Percentiles rank a stretch among this genome's conserved stretches.
Conservation (phyloP, 2,888 invertebrate species). For the Melikaiella ostensackeni region DNA sequence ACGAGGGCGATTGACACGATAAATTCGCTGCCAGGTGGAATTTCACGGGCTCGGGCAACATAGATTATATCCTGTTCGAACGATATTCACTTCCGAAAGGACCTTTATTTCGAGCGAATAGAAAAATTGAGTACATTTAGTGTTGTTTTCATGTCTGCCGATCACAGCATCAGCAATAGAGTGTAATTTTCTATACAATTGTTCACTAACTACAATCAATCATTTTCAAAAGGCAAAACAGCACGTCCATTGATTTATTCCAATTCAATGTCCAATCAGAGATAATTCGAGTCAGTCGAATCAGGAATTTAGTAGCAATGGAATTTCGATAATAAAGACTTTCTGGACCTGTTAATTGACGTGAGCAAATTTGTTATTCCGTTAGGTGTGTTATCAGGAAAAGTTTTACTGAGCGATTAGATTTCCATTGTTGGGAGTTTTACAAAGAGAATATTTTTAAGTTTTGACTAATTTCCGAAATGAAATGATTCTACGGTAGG, state of each 20-base stretch:
- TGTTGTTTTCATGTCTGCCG: not conserved
- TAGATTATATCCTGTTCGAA: conserved; percentile 2
- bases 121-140: conserved; percentile 7
- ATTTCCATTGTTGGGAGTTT: no score
- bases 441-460: no score
- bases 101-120: conserved; percentile 4
- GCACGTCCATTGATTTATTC: not conserved
- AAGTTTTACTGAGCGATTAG: no score
- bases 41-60: not conserved
- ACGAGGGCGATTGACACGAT: conserved; percentile 6
- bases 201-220: conserved; percentile 17
- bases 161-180: conserved; percentile 5
- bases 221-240: conserved; percentile 11
- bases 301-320: not conserved
- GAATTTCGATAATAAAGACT: not conserved
- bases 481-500: no score
- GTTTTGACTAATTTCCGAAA: no score
- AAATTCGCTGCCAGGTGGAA: conserved; percentile 9
- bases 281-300: not conserved
- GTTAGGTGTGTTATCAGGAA: no score
- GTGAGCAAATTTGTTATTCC: no score
- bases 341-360: no score
- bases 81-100: not conserved
- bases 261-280: conserved; percentile 35
- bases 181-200: conserved; percentile 31